Base-by-base conservation (phyloP, 1,140 invertebrate genomes). In the Caenorhabditis inopinata region DNA sequence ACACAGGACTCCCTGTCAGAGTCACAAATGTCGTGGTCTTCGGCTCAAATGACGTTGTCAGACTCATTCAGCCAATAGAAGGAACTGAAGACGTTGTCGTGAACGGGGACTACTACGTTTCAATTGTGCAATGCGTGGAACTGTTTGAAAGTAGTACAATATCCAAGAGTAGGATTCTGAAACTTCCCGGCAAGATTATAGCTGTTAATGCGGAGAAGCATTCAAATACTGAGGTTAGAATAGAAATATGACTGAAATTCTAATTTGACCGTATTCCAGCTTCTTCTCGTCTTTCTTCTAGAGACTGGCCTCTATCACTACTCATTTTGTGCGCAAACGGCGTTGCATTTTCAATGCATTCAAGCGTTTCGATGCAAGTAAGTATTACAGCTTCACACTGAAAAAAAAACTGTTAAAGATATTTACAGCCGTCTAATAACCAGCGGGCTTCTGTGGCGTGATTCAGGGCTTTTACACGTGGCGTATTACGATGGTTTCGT, bases 401-500 rank as follows among this genome's bases (percentile, higher is more conserved):
- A n/a, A n/a, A n/a, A n/a, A n/a, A n/a, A n/a, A n/a, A n/a, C n/a
- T n/a, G n/a, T n/a, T n/a, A n/a, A n/a, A n/a, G n/a, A n/a, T n/a
- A n/a, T 25, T 58, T 79, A 16, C 68, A 79, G 78, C 32, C 78
- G 78, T 4, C 35, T 49, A n/a, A 79, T 79, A 23, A 38, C 62
- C 11, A 49, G 45, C 32, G 78, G 78, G 7, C 38, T 79, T 38
- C 68, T 79, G 18, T 79, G 78, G 78, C 48, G 78, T 21, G 78
- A 79, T 25, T 23, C 51, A 2, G 78, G 62, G 1, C 29, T 79
- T 18, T 42, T 79, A 29, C 78, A 79, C 48, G 68, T 51, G 38
- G 78, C 78, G 21, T 79, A 79, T 29, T 79, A 79, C 46, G 78
- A 79, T 62, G 78, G 78, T n/a, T 79, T 45, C 48, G 78, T 79